A percentile compares a stretch with the other conserved stretches of the same genome.
These are phyloP conservation scores for Castor canadensis DNA, from an alignment of 2,113 vertebrate genomes.

Conservation along the genomic window DNA sequence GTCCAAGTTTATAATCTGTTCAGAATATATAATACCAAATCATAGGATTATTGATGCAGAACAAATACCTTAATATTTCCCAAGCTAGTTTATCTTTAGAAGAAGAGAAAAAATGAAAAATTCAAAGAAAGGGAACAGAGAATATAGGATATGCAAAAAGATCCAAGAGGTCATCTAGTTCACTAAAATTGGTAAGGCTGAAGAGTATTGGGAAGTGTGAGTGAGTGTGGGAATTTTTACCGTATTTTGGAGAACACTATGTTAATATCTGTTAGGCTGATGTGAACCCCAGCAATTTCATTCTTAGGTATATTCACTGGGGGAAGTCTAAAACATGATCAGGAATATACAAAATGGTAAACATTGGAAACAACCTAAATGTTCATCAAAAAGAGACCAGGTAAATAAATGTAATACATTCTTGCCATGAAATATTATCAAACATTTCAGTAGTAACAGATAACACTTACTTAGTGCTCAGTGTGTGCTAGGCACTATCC, in stretches of 20 bases:
- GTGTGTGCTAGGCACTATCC: not conserved
- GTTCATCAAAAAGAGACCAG: not conserved
- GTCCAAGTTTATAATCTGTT: not conserved
- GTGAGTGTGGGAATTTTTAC: no score
- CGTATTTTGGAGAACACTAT: not conserved
- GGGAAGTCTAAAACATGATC: not conserved
- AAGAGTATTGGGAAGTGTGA: not conserved
- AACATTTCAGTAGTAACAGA: not conserved
- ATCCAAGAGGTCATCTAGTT: not conserved
- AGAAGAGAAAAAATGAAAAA: not conserved
- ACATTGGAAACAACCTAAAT: not conserved
- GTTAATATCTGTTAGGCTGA: not conserved
- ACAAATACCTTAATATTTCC: not conserved
- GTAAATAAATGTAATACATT: not conserved
- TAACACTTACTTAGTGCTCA: not conserved
- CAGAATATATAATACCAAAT: conserved; percentile 2
- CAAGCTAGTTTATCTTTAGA: not conserved
- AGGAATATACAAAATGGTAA: not conserved
- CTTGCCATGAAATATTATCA: not conserved
- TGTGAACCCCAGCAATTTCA: not conserved
- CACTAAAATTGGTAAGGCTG: not conserved
- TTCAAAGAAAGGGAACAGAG: not conserved
- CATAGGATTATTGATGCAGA: not conserved
- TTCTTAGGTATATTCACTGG: not conserved
- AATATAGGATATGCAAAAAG: not conserved